These are phyloP conservation scores for Lasius platythorax DNA, from an alignment of 2,888 invertebrate genomes.

Conservation along the genomic window DNA sequence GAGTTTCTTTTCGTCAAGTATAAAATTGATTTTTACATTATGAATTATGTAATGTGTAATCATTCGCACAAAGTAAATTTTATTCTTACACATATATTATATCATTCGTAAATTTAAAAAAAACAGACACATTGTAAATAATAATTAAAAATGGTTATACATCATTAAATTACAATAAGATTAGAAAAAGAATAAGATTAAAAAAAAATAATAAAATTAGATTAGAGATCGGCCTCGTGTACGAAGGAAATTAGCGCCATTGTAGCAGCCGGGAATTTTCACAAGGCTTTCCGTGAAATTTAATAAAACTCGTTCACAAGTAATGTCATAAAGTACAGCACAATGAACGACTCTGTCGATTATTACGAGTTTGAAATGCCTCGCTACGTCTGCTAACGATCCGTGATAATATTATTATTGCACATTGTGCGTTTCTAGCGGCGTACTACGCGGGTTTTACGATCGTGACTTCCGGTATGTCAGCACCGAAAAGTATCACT, in stretches of 20 bases:
- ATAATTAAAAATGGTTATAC: conserved; percentile 22
- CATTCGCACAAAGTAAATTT: neutral
- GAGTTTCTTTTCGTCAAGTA: neutral
- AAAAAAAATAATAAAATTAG: conserved; percentile 3
- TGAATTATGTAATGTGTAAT: neutral
- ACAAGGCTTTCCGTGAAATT: conserved; percentile 54
- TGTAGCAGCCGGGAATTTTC: conserved; percentile 46
- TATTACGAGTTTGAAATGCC: conserved; percentile 45
- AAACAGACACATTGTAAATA: neutral
- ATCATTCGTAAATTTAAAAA: neutral
- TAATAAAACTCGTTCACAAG: conserved; percentile 45
- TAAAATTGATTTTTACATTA: neutral
- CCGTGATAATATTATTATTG: conserved; percentile 42
- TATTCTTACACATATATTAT: neutral
- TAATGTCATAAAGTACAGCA: conserved; percentile 44
- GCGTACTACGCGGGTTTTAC: conserved; percentile 24
- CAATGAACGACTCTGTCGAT: conserved; percentile 51
- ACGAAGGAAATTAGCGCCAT: conserved; percentile 35
- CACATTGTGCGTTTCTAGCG: conserved; percentile 21
- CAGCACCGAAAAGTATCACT: conserved; percentile 44
- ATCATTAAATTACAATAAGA: conserved; percentile 25
- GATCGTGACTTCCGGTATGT: conserved; percentile 39
- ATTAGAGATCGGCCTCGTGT: conserved; percentile 7
- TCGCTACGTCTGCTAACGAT: conserved; percentile 51
- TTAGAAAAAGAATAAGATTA: neutral